A percentile compares a stretch with the other conserved stretches of the same genome.
phyloP scores from a whole-genome alignment of 2,113 vertebrate genomes.

The Catagonus wagneri region DNA sequence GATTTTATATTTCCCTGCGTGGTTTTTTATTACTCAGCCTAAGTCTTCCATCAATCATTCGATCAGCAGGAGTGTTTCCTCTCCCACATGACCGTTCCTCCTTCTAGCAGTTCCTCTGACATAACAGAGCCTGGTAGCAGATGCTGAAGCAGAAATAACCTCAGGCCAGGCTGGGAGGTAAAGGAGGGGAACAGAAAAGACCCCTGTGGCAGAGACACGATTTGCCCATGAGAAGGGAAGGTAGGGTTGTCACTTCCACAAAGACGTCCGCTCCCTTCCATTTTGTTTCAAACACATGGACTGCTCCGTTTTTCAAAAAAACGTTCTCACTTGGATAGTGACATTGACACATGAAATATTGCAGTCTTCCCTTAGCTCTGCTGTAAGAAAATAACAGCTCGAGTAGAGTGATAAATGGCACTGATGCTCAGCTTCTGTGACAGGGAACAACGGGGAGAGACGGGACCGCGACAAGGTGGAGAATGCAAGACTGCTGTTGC shows the following conservation, averaged over 20 bases:
- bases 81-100: too few species aligned
- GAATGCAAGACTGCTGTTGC: rapidly evolving
- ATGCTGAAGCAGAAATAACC: not conserved
- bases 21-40: not conserved
- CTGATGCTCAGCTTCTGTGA: rapidly evolving
- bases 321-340: not conserved
- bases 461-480: rapidly evolving
- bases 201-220: rapidly evolving
- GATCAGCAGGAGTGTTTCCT: not conserved
- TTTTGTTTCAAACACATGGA: not conserved
- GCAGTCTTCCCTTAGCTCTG: not conserved
- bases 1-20: not conserved
- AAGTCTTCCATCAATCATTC: not conserved
- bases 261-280: not conserved
- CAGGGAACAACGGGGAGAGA: not conserved
- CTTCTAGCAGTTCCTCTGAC: not conserved
- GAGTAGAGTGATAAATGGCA: not conserved
- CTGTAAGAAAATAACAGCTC: not conserved
- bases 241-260: not conserved
- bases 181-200: rapidly evolving
- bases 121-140: rapidly evolving
- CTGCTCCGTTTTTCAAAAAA: not conserved
- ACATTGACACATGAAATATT: not conserved
- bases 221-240: not conserved
- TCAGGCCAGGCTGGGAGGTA: too few species aligned